These are phyloP conservation scores for Sylvilagus floridanus DNA, from an alignment of 2,797 vertebrate species.

Conservation along the genomic window DNA sequence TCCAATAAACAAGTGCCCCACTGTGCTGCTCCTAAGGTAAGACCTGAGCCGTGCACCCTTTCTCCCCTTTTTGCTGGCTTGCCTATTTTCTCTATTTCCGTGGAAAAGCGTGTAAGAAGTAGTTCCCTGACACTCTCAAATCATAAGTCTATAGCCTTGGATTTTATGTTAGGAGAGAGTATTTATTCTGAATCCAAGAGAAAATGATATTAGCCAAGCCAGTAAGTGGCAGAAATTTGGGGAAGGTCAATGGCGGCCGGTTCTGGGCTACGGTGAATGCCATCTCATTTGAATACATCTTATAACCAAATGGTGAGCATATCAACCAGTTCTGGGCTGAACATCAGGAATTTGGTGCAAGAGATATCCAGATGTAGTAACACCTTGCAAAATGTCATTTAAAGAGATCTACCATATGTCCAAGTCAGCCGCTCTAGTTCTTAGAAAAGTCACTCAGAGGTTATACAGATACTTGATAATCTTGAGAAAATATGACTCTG, in stretches of 20 bases:
- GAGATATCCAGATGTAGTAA: constrained; percentile 13
- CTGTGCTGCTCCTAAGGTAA: background rate
- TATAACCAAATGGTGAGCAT: background rate
- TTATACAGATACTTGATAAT: background rate
- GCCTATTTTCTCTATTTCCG: constrained; percentile 37
- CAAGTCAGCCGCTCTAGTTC: background rate
- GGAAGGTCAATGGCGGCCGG: background rate
- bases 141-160: background rate
- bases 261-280: background rate
- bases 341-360: background rate
- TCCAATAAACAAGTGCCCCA: background rate
- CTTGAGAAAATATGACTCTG: background rate
- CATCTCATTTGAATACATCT: background rate
- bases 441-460: background rate
- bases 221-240: background rate
- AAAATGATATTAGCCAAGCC: background rate
- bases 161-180: constrained; percentile 50
- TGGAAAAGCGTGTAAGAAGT: constrained; percentile 38
- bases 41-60: background rate
- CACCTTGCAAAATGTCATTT: background rate
- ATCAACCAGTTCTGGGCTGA: constrained; percentile 5
- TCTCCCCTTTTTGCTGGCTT: background rate
- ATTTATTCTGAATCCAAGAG: constrained; percentile 17
- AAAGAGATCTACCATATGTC: background rate
- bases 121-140: constrained; percentile 26